Evolutionary conservation across 1,140 invertebrate genomes (phyloP), one percentile per base, ranked within the genome.

Genomic region (Reticulitermes speratus): DNA sequence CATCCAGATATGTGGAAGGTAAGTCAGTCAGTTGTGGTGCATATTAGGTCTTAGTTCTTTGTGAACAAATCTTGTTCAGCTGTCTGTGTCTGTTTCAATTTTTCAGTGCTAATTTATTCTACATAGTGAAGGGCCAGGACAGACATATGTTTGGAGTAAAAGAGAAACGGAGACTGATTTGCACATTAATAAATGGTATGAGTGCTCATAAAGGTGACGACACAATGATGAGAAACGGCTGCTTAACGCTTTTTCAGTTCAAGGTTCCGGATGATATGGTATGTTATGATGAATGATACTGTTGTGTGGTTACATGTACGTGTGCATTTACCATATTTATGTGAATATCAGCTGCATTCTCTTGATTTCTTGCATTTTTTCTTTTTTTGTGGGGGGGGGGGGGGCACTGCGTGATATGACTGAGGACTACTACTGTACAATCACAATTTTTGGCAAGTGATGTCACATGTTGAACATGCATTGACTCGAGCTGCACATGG

Each of bases 141-240:
- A 95, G 95, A 88, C 92, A 90, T 90, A 92, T 88, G 91, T 95
- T 91, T 91, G 87, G 93, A 92, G 81, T 94, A 75, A 89, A 94
- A 88, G 92, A 97, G 82, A 97, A 97, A 89, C 93, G 94, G 88
- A 94, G 94, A 89, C 97, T 97, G 87, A 96, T 98, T 55, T 94
- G 94, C 19, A 95, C 95, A 0, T 91, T 98, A 30, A 91, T 98
- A 25, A 96, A 97, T 90, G 97, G 96, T n/a, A 98, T 98, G 97
- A 95, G 95, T 88, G 93, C 93, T 84, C 96, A 97, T 90, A 93
- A 94, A 88, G 93, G 94, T 84, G 97, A 98, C 90, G 95, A 96
- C 88, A 97, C 96, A 14, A 98, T 99, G 97, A 96, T 99, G 94
- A 92, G 97, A 85, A 99, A 99, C 92, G 97, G 97, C 83, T 99